Conservation (phyloP, 1,140 invertebrate species). For the Eubasilissa regina region DNA sequence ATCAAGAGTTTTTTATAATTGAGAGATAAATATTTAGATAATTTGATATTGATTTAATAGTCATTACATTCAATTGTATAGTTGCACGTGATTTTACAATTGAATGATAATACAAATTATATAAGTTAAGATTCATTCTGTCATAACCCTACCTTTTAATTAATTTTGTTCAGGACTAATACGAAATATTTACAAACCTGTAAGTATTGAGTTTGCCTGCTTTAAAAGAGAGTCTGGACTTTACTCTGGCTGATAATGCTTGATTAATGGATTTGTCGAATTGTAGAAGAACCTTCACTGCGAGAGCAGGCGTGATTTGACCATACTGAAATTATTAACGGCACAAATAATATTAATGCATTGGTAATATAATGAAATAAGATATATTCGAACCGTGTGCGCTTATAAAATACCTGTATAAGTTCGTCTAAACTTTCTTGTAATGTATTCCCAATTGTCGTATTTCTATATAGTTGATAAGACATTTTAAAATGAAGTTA, state of each 20-base stretch:
- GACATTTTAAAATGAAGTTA: conserved; percentile 75
- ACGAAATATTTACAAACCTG: conserved; percentile 70
- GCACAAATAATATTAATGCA: not conserved
- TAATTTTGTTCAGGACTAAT: not conserved
- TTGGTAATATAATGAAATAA: not conserved
- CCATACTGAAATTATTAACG: conserved; percentile 84
- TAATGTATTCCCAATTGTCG: conserved; percentile 95
- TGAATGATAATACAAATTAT: too few species aligned
- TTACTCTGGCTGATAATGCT: conserved; percentile 92
- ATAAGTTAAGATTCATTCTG: too few species aligned
- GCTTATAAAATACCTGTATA: conserved; percentile 80
- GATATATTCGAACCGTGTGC: not conserved
- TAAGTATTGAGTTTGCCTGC: conserved; percentile 98
- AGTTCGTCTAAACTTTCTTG: conserved; percentile 97
- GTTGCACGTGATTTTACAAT: too few species aligned
- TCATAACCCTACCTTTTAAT: too few species aligned
- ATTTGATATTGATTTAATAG: too few species aligned
- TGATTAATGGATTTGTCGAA: conserved; percentile 98
- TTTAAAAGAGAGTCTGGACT: conserved; percentile 95
- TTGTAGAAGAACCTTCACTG: conserved; percentile 93
- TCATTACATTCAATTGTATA: too few species aligned
- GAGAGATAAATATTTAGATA: too few species aligned
- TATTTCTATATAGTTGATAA: conserved; percentile 98
- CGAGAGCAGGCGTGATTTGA: conserved; percentile 94
- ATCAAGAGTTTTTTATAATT: too few species aligned